Percentiles rank a stretch among this genome's conserved stretches.
Conservation (phyloP, 2,797 vertebrate species). For the Schizopygopsis pylzovi region DNA sequence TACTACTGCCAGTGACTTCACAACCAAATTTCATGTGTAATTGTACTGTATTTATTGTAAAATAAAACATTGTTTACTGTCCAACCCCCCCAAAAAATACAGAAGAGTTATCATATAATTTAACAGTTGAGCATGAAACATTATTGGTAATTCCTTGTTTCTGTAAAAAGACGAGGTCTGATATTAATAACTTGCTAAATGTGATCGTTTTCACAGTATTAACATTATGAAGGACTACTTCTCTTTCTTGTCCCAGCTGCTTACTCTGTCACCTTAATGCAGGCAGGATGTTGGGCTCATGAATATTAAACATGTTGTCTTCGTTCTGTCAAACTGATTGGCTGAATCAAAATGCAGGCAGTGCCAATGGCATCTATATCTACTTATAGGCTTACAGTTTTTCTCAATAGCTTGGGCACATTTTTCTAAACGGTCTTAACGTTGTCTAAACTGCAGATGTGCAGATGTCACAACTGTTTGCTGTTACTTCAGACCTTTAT, state of each 20-base stretch:
- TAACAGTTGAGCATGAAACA: background rate
- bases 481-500: too few relatives aligned
- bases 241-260: background rate
- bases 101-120: background rate
- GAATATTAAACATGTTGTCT: background rate
- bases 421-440: too few relatives aligned
- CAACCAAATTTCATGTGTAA: too few relatives aligned
- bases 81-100: too few relatives aligned
- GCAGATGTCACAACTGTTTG: too few relatives aligned
- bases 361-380: background rate
- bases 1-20: too few relatives aligned
- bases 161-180: background rate
- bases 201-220: background rate
- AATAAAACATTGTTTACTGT: too few relatives aligned
- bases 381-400: background rate
- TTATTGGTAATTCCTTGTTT: background rate
- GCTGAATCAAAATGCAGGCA: background rate
- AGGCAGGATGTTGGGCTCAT: background rate
- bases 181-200: background rate
- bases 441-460: too few relatives aligned
- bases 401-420: too few relatives aligned
- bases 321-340: background rate
- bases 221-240: background rate
- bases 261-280: background rate
- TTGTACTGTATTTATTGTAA: too few relatives aligned